These are phyloP conservation scores for Osmoderma eremita DNA, from an alignment of 2,888 invertebrate species.

Conservation along the genomic window DNA sequence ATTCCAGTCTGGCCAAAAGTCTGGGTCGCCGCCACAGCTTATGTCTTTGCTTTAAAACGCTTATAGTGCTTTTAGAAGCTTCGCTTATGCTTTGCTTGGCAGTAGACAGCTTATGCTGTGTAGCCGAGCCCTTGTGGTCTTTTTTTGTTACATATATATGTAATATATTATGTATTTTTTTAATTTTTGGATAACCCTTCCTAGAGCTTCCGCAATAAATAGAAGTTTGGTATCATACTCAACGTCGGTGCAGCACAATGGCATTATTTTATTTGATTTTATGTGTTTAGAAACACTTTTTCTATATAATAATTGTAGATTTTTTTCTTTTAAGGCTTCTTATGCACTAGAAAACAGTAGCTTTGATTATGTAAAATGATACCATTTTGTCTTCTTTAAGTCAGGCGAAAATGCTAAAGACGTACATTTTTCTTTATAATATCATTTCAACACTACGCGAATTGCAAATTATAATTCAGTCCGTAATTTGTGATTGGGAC, in stretches of 20 bases:
- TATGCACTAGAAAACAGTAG: constrained; percentile 23
- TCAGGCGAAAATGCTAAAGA: too few species aligned
- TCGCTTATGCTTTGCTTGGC: constrained; percentile 55
- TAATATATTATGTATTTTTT: constrained; percentile 21
- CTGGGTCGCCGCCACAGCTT: constrained; percentile 47
- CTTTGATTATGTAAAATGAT: neutral
- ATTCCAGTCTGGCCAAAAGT: constrained; percentile 36
- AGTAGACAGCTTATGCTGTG: constrained; percentile 56
- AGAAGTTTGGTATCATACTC: constrained; percentile 40
- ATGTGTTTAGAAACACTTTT: constrained; percentile 21
- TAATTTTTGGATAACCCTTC: constrained; percentile 63
- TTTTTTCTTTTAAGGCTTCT: constrained; percentile 30
- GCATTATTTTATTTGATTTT: constrained; percentile 25
- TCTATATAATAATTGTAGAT: constrained; percentile 23
- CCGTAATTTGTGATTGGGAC: too few species aligned
- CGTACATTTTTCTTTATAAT: too few species aligned
- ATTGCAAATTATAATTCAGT: too few species aligned
- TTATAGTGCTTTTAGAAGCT: constrained; percentile 51
- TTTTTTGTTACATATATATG: constrained; percentile 42
- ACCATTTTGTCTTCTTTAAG: too few species aligned
- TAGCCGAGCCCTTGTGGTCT: constrained; percentile 55
- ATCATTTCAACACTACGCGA: too few species aligned
- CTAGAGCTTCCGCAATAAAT: constrained; percentile 61
- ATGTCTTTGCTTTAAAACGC: constrained; percentile 52
- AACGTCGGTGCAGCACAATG: constrained; percentile 41